phyloP scores from a whole-genome alignment of 2,113 vertebrate genomes.

The Scartelaos histophorus region DNA sequence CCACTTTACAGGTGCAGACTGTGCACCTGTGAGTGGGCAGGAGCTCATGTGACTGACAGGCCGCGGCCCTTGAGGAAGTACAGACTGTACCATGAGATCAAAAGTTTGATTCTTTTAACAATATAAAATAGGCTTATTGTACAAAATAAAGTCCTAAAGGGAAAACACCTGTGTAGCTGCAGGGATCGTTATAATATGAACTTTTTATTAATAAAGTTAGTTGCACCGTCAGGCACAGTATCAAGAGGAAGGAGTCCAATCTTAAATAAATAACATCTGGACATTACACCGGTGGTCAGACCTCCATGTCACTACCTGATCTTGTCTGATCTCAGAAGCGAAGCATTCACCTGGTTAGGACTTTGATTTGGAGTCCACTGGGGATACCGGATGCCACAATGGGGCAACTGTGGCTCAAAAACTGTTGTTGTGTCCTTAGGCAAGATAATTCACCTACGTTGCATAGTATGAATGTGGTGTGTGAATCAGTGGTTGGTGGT shows the following conservation, averaged over 20 bases:
- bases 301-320: no score
- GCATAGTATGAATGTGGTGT: no score
- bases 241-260: background rate
- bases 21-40: constrained; percentile 7
- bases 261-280: background rate
- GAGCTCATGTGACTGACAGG: constrained; percentile 29
- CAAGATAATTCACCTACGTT: no score
- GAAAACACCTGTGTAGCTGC: constrained; percentile 7
- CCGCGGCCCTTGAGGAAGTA: background rate
- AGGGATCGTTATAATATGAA: background rate
- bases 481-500: no score
- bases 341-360: no score
- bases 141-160: background rate
- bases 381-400: no score
- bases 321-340: no score
- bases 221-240: background rate
- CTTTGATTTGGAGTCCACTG: no score
- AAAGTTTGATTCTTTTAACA: background rate
- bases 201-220: background rate
- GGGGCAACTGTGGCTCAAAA: background rate
- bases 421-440: background rate
- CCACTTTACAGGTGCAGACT: constrained; percentile 9
- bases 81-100: constrained; percentile 8
- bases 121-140: background rate
- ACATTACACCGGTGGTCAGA: no score